Conservation (phyloP, 2,888 invertebrate genomes). For the Stegophylla sp. region DNA sequence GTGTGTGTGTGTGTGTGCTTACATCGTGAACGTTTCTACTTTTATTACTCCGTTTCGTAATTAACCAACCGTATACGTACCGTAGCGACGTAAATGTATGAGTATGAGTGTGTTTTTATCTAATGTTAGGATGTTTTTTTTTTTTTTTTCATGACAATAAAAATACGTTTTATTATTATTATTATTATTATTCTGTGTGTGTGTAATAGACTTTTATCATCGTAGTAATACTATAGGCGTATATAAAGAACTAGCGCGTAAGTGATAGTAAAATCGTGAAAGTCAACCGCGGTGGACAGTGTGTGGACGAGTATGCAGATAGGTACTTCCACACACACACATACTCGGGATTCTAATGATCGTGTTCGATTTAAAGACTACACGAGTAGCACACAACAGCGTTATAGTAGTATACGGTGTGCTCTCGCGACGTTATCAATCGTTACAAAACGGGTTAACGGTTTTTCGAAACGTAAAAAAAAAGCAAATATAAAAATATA, state of each 20-base stretch:
- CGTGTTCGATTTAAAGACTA: slow-evolving; percentile 35
- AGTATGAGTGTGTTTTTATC: too few species aligned
- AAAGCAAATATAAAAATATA: too few species aligned
- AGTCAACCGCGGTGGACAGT: slow-evolving; percentile 5
- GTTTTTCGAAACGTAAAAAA: slow-evolving; percentile 16
- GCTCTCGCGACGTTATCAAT: slow-evolving; percentile 27
- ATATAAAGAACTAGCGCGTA: not conserved
- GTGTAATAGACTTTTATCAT: slow-evolving; percentile 34
- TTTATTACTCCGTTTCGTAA: slow-evolving; percentile 40
- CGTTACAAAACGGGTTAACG: slow-evolving; percentile 32
- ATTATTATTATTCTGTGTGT: slow-evolving; percentile 7
- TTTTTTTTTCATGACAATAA: slow-evolving; percentile 30
- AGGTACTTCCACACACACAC: not conserved
- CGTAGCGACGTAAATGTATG: not conserved
- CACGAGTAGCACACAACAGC: slow-evolving; percentile 16
- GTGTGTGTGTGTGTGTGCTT: not conserved
- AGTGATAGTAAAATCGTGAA: slow-evolving; percentile 47
- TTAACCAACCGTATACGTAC: slow-evolving; percentile 32
- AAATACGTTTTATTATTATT: slow-evolving; percentile 29
- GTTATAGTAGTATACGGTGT: not conserved
- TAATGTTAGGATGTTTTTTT: slow-evolving; percentile 19
- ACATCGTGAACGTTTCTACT: slow-evolving; percentile 27
- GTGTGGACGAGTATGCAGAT: not conserved
- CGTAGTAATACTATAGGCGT: not conserved
- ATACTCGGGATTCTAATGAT: slow-evolving; percentile 31